phyloP scores from a whole-genome alignment of 2,888 invertebrate genomes.

The Lepidochitona cinerea region DNA sequence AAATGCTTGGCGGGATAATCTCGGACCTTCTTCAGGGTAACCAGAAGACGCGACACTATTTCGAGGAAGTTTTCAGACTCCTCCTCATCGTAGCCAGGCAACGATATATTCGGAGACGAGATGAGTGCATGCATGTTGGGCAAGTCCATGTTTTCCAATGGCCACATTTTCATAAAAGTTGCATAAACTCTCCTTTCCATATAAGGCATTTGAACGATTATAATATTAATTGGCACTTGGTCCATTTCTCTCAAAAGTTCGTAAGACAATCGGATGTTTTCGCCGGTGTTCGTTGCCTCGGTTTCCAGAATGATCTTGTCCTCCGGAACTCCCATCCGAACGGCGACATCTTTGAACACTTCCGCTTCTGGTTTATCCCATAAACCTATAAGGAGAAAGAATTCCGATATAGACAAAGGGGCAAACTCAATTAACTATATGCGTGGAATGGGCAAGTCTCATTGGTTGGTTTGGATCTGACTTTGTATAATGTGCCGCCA shows the following conservation, averaged over 20 bases:
- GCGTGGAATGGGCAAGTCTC: too few relatives aligned
- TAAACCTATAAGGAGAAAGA: slow-evolving; percentile 38
- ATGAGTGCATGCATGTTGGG: slow-evolving; percentile 36
- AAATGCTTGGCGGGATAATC: slow-evolving; percentile 51
- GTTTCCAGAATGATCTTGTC: slow-evolving; percentile 48
- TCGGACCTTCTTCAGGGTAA: slow-evolving; percentile 50
- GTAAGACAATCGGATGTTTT: slow-evolving; percentile 55
- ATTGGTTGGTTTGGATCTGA: too few relatives aligned
- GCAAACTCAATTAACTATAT: too few relatives aligned
- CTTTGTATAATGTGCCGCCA: too few relatives aligned
- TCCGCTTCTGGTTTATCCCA: slow-evolving; percentile 56
- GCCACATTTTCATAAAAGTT: slow-evolving; percentile 64
- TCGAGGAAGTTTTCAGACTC: slow-evolving; percentile 39
- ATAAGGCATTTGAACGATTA: slow-evolving; percentile 60
- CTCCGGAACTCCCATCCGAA: slow-evolving; percentile 47
- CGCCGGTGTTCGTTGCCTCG: slow-evolving; percentile 56
- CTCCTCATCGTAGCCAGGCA: slow-evolving; percentile 45
- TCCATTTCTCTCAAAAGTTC: slow-evolving; percentile 29
- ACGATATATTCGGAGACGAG: slow-evolving; percentile 53
- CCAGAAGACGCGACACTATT: slow-evolving; percentile 48
- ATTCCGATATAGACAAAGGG: too few relatives aligned
- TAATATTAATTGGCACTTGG: slow-evolving; percentile 31
- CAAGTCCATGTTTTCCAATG: slow-evolving; percentile 29
- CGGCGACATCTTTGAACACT: slow-evolving; percentile 49
- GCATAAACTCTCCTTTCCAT: slow-evolving; percentile 59